Evolutionary conservation across 2,113 vertebrate genomes (phyloP), one percentile per base, ranked within the genome.

Genomic region (Sinocyclocheilus maitianheensis): DNA sequence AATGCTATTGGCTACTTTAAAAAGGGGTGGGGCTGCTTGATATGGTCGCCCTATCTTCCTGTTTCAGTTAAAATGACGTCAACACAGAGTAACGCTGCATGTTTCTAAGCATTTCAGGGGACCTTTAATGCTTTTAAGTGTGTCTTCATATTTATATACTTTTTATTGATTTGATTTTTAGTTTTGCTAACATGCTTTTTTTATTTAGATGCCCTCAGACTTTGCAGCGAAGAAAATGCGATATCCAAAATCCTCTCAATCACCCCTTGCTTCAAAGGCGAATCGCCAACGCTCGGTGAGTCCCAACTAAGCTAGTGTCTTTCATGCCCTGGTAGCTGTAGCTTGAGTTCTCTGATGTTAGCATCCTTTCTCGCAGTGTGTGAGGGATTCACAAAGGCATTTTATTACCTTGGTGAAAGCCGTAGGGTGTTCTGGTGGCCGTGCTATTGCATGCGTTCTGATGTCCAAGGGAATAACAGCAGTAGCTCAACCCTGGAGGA

Each of bases 221-320:
- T 46, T 67, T 71, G 67, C 34, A 71, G 4, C 22, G 71, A 75
- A n/a, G 71, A 46, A 46, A 46, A 46, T 74, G 3, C 20, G 22
- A 43, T 46, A 43, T 74, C 40, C 11, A 46, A 24, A 72, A 72
- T 72, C 69, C 18, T 72, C 34, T 72, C 69, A 72, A 22, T 40
- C 34, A 72, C 37, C 18, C 16, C 34, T 72, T 40, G 34, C 69
- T 72, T 72, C 34, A 34, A 34, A 67, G 4, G 13, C 13, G 6
- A 34, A 69, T 34, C 65, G 26, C 65, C 65, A 69, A 34, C 9
- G 34, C 34, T 40, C 18, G 0, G 18, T 40, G 37, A 76, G 74
- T 76, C 43, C 9, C 74, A 48, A 77, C 83, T 86, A 83, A 79
- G 65, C 87, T 84, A 65, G 62, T n/a, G 3, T 53, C 76, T 84